These are phyloP conservation scores for Actinemys pallida DNA, from an alignment of 2,113 vertebrate genomes.

Conservation along the genomic window DNA sequence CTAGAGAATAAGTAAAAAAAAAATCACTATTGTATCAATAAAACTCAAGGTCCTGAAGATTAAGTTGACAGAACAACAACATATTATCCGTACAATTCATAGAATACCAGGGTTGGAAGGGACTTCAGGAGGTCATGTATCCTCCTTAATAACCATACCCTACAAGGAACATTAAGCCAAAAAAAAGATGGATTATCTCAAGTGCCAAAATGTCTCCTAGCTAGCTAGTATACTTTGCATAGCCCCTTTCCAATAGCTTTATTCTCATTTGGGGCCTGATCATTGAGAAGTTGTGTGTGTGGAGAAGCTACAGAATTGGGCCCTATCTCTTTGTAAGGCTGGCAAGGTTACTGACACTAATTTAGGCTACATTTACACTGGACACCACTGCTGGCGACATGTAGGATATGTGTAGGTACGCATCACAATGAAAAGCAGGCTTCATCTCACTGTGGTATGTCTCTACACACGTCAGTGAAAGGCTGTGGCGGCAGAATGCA, in stretches of 20 bases:
- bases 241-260: neutral
- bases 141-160: neutral
- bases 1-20: slow-evolving; percentile 52
- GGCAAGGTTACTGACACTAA: neutral
- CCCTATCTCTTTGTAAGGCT: neutral
- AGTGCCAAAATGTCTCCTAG: neutral
- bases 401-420: neutral
- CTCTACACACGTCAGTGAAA: neutral
- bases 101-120: too few relatives aligned
- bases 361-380: neutral
- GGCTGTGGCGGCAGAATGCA: neutral
- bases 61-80: neutral
- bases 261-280: neutral
- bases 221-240: neutral
- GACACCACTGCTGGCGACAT: neutral
- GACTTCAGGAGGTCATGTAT: neutral
- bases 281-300: accelerated
- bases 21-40: neutral
- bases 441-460: too few relatives aligned
- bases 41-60: neutral
- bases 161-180: neutral
- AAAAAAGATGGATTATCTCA: neutral
- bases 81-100: neutral
- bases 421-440: neutral
- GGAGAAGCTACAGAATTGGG: neutral